Conservation (phyloP, 2,888 invertebrate species). For the Cremastinae sp. region DNA sequence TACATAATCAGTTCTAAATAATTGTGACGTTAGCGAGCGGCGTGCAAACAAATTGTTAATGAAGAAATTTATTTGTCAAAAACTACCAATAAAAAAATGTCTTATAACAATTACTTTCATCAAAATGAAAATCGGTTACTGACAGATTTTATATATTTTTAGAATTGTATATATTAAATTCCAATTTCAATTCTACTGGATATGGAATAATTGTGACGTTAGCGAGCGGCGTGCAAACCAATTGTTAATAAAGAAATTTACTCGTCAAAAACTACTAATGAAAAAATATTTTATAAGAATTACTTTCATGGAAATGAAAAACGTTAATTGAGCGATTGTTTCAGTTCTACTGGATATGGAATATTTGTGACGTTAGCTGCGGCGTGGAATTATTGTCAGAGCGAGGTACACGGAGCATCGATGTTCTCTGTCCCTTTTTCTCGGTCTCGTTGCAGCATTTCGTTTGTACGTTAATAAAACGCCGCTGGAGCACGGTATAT, state of each 20-base stretch:
- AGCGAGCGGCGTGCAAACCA: not conserved
- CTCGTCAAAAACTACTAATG: slow-evolving; percentile 2
- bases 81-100: slow-evolving; percentile 10
- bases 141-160: too few species aligned
- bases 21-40: not conserved
- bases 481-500: slow-evolving; percentile 77
- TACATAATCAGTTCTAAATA: not conserved
- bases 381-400: slow-evolving; percentile 8
- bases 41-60: not conserved
- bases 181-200: not conserved
- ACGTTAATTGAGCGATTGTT: not conserved
- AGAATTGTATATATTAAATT: too few species aligned
- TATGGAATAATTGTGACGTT: slow-evolving; percentile 11
- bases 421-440: slow-evolving; percentile 54
- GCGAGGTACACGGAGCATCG: slow-evolving; percentile 60
- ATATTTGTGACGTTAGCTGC: slow-evolving; percentile 2
- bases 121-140: too few species aligned
- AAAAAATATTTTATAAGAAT: too few species aligned
- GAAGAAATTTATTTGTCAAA: not conserved
- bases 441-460: slow-evolving; percentile 47
- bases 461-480: slow-evolving; percentile 66
- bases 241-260: slow-evolving; percentile 2
- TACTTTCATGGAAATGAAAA: not conserved
- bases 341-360: not conserved
- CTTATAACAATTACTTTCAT: too few species aligned